These are phyloP conservation scores for Odontocerum albicorne DNA, from an alignment of 2,888 invertebrate species.

Conservation along the genomic window DNA sequence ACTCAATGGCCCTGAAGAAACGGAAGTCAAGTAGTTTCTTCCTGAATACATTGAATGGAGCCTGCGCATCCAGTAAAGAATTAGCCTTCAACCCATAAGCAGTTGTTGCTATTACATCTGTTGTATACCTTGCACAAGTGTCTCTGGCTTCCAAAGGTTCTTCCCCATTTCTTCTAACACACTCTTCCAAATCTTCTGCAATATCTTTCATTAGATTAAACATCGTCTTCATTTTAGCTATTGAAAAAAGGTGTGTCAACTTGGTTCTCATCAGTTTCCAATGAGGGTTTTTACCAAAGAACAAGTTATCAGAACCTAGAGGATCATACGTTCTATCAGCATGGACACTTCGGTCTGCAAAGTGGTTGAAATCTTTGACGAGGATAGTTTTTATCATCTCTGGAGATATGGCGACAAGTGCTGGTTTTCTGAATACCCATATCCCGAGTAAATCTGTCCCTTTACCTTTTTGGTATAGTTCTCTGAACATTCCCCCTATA, in stretches of 20 bases:
- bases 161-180: slow-evolving; percentile 20
- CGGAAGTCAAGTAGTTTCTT: slow-evolving; percentile 32
- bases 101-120: slow-evolving; percentile 35
- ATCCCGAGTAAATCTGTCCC: slow-evolving; percentile 35
- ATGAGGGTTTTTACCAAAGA: slow-evolving; percentile 39
- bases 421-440: slow-evolving; percentile 40
- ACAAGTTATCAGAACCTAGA: slow-evolving; percentile 39
- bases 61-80: slow-evolving; percentile 25
- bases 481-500: slow-evolving; percentile 32
- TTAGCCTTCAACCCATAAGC: slow-evolving; percentile 35
- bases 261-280: slow-evolving; percentile 40
- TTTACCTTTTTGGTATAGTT: slow-evolving; percentile 31
- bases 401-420: slow-evolving; percentile 39
- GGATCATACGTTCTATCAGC: slow-evolving; percentile 40
- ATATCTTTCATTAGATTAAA: slow-evolving; percentile 38
- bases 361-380: slow-evolving; percentile 41
- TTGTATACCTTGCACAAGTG: slow-evolving; percentile 31
- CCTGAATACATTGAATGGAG: slow-evolving; percentile 34
- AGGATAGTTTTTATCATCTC: slow-evolving; percentile 40
- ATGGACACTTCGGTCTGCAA: slow-evolving; percentile 39
- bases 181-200: slow-evolving; percentile 34
- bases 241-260: slow-evolving; percentile 39
- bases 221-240: slow-evolving; percentile 40
- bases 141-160: slow-evolving; percentile 32
- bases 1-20: slow-evolving; percentile 29